A percentile compares a stretch with the other conserved stretches of the same genome.
These are phyloP conservation scores for Rhagophthalmus giganteus DNA, from an alignment of 2,888 invertebrate genomes.

Conservation along the genomic window DNA sequence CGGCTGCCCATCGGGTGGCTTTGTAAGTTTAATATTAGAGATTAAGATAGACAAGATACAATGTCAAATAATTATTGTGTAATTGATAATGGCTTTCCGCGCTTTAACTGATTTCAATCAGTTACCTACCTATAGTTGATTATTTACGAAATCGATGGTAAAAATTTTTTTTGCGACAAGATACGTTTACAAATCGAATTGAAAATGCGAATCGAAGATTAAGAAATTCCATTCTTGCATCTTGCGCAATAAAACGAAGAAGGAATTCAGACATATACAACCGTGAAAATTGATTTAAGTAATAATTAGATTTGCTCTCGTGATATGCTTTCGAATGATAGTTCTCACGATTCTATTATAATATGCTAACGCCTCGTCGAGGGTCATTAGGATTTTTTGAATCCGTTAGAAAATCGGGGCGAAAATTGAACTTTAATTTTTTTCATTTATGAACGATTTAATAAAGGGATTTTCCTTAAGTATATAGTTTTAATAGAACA, in stretches of 20 bases:
- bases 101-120: slow-evolving; percentile 3
- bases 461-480: too few species aligned
- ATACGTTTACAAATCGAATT: neutral
- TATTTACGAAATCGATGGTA: neutral
- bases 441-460: too few species aligned
- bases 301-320: slow-evolving; percentile 19
- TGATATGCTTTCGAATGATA: slow-evolving; percentile 7
- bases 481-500: too few species aligned
- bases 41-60: slow-evolving; percentile 14
- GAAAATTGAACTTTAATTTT: too few species aligned
- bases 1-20: slow-evolving; percentile 9
- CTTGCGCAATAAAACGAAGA: slow-evolving; percentile 4
- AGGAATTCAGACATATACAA: slow-evolving; percentile 3
- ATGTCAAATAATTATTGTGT: slow-evolving; percentile 10
- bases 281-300: slow-evolving; percentile 19
- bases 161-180: neutral
- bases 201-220: neutral
- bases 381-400: too few species aligned
- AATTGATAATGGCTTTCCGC: slow-evolving; percentile 16
- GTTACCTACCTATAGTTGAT: too few species aligned
- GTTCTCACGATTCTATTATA: slow-evolving; percentile 17
- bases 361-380: too few species aligned
- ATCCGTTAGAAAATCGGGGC: too few species aligned
- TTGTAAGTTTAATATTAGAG: slow-evolving; percentile 5
- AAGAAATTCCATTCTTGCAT: neutral